Percentiles rank a stretch among this genome's conserved stretches.
Evolutionary conservation across 2,113 vertebrate species (phyloP).

Genomic region (Cercocebus atys): DNA sequence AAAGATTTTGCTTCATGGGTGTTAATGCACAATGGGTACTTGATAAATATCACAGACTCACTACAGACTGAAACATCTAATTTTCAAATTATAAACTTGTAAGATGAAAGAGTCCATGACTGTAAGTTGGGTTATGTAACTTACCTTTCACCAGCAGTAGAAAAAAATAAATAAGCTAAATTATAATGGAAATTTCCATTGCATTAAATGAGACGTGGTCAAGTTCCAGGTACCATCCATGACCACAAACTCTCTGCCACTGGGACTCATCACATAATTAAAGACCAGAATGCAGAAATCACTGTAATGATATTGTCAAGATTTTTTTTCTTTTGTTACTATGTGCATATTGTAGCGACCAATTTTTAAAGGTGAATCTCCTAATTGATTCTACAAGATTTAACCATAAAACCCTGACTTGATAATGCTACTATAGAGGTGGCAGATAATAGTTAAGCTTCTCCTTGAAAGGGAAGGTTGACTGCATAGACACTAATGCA

Average conservation of each 20-base stretch:
- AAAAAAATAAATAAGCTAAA: neutral
- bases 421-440: neutral
- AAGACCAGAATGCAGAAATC: neutral
- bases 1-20: neutral
- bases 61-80: neutral
- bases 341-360: neutral
- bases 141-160: neutral
- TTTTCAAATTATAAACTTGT: constrained; percentile 9
- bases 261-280: neutral
- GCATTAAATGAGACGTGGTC: neutral
- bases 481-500: neutral
- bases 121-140: neutral
- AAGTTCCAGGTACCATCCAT: neutral
- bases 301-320: neutral
- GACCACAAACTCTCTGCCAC: neutral
- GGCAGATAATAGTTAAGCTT: neutral
- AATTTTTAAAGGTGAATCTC: neutral
- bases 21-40: neutral
- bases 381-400: neutral
- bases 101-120: neutral
- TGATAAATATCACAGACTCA: neutral
- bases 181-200: neutral
- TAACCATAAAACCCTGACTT: neutral
- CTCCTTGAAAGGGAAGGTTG: neutral
- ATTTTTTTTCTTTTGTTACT: neutral